phyloP scores from a whole-genome alignment of 1,140 invertebrate genomes.

The Amphibalanus amphitrite region DNA sequence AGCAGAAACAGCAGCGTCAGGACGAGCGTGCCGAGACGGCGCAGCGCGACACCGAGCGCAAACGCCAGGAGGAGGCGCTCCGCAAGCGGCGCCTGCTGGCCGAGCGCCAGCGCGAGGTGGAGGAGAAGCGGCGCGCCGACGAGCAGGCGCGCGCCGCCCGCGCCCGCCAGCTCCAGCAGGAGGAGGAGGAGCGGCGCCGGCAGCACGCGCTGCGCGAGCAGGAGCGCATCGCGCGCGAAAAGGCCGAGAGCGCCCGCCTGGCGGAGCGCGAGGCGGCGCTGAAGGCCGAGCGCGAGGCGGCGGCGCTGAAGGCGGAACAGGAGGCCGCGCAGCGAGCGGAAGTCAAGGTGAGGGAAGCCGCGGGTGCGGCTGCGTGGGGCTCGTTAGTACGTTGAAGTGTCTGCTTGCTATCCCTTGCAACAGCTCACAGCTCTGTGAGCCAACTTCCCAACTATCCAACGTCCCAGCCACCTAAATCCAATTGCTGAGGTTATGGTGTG shows the following conservation, averaged over 20 bases:
- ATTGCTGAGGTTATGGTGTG: too few species aligned
- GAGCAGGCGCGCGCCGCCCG: constrained; percentile 12
- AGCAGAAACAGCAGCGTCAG: not conserved
- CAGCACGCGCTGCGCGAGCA: constrained; percentile 12
- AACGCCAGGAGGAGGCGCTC: not conserved
- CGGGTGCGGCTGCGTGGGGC: too few species aligned
- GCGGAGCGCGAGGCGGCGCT: constrained; percentile 8
- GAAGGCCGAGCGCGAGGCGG: constrained; percentile 8
- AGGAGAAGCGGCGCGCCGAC: constrained; percentile 13
- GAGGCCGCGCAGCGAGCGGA: not conserved
- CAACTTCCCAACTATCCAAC: too few species aligned
- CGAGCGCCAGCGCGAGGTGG: constrained; percentile 14
- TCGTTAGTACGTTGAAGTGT: too few species aligned
- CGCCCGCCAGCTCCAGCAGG: constrained; percentile 13
- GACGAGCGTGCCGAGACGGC: not conserved
- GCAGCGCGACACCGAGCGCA: not conserved
- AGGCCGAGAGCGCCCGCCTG: constrained; percentile 11
- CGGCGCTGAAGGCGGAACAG: not conserved
- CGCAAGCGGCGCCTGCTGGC: not conserved
- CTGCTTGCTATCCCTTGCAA: too few species aligned
- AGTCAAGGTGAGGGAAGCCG: too few species aligned
- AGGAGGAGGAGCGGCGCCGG: constrained; percentile 11
- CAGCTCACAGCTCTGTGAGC: too few species aligned
- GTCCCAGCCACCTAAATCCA: too few species aligned
- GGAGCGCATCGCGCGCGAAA: constrained; percentile 14